These are phyloP conservation scores for Limnephilus rhombicus DNA, from an alignment of 2,888 invertebrate genomes.

Conservation along the genomic window DNA sequence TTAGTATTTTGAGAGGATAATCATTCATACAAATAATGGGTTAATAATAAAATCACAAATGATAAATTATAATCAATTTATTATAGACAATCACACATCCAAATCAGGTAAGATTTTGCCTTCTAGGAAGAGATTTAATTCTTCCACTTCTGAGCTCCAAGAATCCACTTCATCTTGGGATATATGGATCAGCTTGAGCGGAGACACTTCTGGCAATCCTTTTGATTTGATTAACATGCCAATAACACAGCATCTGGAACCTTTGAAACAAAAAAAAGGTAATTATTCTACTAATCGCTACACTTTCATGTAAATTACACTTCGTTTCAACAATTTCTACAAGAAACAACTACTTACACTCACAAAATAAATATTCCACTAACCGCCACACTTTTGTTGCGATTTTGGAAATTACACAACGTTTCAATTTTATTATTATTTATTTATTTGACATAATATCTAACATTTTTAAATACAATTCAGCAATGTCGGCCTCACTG, in stretches of 20 bases:
- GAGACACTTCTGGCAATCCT: conserved; percentile 74
- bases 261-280: conserved; percentile 68
- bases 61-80: background rate
- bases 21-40: background rate
- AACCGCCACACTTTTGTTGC: too few relatives aligned
- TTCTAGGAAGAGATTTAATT: conserved; percentile 71
- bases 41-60: background rate
- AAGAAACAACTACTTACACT: too few relatives aligned
- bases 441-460: too few relatives aligned
- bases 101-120: conserved; percentile 70
- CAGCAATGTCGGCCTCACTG: too few relatives aligned
- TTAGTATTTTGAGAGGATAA: background rate
- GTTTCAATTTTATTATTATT: too few relatives aligned
- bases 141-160: conserved; percentile 74
- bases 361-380: too few relatives aligned
- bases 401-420: too few relatives aligned
- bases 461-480: too few relatives aligned
- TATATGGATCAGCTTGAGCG: conserved; percentile 73
- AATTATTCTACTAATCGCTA: too few relatives aligned
- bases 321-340: too few relatives aligned
- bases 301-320: too few relatives aligned
- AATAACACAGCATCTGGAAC: conserved; percentile 75
- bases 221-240: conserved; percentile 73
- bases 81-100: background rate
- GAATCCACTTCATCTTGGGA: conserved; percentile 71